phyloP scores from a whole-genome alignment of 1,140 invertebrate genomes.

The Brachionus sp. region DNA sequence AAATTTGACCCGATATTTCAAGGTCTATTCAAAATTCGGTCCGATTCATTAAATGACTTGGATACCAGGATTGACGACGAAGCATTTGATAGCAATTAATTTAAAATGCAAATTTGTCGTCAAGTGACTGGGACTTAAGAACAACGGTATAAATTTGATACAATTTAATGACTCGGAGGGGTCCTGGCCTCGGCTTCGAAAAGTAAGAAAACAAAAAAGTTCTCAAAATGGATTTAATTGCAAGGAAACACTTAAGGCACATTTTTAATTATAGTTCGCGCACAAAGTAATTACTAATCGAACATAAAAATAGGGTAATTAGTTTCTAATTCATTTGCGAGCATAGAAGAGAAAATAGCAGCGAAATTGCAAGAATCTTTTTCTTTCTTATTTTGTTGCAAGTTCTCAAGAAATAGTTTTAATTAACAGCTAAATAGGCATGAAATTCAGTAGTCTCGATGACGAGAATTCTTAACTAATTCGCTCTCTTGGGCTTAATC shows the following conservation, averaged over 20 bases:
- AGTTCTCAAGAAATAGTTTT: conserved; percentile 2
- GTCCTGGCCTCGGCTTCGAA: background rate
- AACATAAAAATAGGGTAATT: conserved; percentile 37
- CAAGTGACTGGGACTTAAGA: background rate
- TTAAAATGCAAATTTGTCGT: conserved; percentile 4
- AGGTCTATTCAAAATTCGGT: background rate
- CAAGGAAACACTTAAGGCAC: conserved; percentile 43
- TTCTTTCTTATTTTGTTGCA: conserved; percentile 14
- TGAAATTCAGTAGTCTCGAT: background rate
- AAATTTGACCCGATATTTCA: conserved; percentile 9
- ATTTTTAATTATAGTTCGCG: conserved; percentile 40
- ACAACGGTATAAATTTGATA: background rate
- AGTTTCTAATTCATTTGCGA: conserved; percentile 38
- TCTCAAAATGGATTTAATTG: conserved; percentile 42
- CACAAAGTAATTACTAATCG: conserved; percentile 35
- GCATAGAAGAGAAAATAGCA: conserved; percentile 26
- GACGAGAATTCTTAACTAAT: background rate
- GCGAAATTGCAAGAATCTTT: conserved; percentile 28
- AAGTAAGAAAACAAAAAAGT: conserved; percentile 38
- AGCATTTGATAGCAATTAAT: background rate
- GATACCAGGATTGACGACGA: background rate
- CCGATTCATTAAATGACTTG: background rate
- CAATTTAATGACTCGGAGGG: background rate
- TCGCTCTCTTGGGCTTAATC: conserved; percentile 21
- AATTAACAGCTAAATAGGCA: conserved; percentile 34